Percentiles rank a stretch among this genome's conserved stretches.
These are phyloP conservation scores for Helostoma temminkii DNA, from an alignment of 2,797 vertebrate species.

Conservation along the genomic window DNA sequence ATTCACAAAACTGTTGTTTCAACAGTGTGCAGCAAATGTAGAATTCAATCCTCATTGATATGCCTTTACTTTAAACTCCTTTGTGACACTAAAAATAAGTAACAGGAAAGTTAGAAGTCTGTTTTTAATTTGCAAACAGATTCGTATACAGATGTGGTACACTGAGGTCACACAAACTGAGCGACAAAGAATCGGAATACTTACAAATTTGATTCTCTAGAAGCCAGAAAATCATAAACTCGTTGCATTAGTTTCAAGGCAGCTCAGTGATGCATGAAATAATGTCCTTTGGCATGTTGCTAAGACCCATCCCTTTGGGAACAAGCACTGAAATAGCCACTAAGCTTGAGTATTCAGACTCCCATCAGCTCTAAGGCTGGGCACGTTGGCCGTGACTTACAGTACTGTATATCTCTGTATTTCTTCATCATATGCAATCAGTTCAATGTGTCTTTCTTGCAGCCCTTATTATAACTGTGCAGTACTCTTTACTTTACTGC, in stretches of 20 bases:
- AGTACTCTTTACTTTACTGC: conserved; percentile 28
- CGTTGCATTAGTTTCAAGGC: conserved; percentile 86
- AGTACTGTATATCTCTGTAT: conserved; percentile 9
- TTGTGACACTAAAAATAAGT: neutral
- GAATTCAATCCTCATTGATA: conserved; percentile 8
- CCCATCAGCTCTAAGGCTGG: conserved; percentile 47
- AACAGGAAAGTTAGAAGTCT: conserved; percentile 11
- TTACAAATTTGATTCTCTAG: conserved; percentile 53
- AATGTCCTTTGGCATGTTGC: conserved; percentile 85
- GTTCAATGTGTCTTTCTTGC: conserved; percentile 35
- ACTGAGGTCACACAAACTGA: conserved; percentile 8
- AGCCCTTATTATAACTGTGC: conserved; percentile 37
- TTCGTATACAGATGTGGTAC: conserved; percentile 13
- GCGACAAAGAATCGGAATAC: conserved; percentile 40
- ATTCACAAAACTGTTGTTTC: conserved; percentile 49
- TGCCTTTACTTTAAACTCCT: neutral
- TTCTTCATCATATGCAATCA: conserved; percentile 42
- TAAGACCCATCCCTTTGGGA: conserved; percentile 80
- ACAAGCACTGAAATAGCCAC: conserved; percentile 77
- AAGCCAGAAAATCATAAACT: conserved; percentile 77
- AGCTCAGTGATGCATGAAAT: conserved; percentile 90
- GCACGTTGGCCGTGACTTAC: conserved; percentile 33
- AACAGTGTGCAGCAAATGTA: conserved; percentile 21
- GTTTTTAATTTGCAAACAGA: conserved; percentile 9
- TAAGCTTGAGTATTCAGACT: conserved; percentile 43